Evolutionary conservation across 2,888 invertebrate species (phyloP).

Genomic region (Orchestes rusci): DNA sequence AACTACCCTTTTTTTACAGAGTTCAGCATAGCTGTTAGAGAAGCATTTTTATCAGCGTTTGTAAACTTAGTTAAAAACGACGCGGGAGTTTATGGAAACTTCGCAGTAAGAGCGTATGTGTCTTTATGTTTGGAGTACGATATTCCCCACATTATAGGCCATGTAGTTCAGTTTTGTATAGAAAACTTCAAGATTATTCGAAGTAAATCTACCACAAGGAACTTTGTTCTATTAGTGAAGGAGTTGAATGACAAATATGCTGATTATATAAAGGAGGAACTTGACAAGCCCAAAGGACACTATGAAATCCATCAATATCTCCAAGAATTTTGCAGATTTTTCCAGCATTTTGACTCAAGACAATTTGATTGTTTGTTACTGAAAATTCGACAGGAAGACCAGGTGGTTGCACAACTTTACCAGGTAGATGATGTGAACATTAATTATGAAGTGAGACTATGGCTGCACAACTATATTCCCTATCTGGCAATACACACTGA

Average conservation of each 20-base stretch:
- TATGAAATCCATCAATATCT: neutral
- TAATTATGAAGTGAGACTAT: slow-evolving; percentile 26
- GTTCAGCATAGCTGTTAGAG: slow-evolving; percentile 10
- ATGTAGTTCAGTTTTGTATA: slow-evolving; percentile 24
- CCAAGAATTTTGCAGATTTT: slow-evolving; percentile 12
- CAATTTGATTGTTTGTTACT: slow-evolving; percentile 29
- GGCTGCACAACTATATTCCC: slow-evolving; percentile 31
- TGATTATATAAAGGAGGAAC: slow-evolving; percentile 3
- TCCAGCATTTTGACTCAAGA: slow-evolving; percentile 10
- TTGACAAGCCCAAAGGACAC: neutral
- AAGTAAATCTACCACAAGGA: slow-evolving; percentile 27
- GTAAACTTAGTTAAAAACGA: slow-evolving; percentile 27
- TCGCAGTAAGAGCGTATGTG: slow-evolving; percentile 27
- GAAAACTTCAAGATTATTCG: slow-evolving; percentile 24
- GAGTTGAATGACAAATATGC: slow-evolving; percentile 28
- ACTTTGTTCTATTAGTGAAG: slow-evolving; percentile 27
- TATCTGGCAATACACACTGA: slow-evolving; percentile 17
- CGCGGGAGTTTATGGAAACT: slow-evolving; percentile 27
- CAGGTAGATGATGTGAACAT: neutral
- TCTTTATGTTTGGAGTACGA: slow-evolving; percentile 24
- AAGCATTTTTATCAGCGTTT: slow-evolving; percentile 26
- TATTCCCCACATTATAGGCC: slow-evolving; percentile 25
- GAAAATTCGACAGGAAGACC: slow-evolving; percentile 21
- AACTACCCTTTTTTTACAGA: slow-evolving; percentile 19
- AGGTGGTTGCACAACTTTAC: slow-evolving; percentile 15